Conservation (phyloP, 2,797 vertebrate genomes). For the Mus caroli region DNA sequence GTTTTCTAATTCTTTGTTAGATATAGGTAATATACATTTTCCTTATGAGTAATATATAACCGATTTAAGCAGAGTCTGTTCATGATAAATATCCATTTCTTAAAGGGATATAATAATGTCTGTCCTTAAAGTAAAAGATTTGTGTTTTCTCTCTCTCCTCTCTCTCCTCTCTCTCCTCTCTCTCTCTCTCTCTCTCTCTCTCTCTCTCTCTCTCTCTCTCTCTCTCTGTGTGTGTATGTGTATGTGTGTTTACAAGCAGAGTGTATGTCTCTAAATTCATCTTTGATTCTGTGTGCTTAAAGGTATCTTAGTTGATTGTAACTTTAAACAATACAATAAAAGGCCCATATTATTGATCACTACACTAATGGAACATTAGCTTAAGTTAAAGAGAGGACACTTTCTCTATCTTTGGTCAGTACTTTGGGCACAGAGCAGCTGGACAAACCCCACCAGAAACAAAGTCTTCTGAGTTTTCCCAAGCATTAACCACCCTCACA, state of each 20-base stretch:
- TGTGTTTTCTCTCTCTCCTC: background rate
- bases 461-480: background rate
- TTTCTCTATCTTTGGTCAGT: background rate
- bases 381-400: background rate
- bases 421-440: background rate
- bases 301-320: background rate
- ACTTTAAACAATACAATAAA: conserved; percentile 20
- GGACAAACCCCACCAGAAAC: background rate
- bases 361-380: background rate
- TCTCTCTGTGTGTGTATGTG: too few relatives aligned
- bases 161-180: too few relatives aligned
- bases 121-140: background rate
- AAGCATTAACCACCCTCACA: background rate
- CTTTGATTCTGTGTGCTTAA: conserved; percentile 33
- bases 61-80: background rate
- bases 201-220: too few relatives aligned
- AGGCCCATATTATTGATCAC: background rate
- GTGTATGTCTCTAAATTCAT: background rate
- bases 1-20: background rate
- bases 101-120: background rate
- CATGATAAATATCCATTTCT: background rate
- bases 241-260: background rate
- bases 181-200: too few relatives aligned
- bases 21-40: background rate
- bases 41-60: background rate